Base-by-base conservation (phyloP, 1,140 invertebrate species). In the Sipha flava region DNA sequence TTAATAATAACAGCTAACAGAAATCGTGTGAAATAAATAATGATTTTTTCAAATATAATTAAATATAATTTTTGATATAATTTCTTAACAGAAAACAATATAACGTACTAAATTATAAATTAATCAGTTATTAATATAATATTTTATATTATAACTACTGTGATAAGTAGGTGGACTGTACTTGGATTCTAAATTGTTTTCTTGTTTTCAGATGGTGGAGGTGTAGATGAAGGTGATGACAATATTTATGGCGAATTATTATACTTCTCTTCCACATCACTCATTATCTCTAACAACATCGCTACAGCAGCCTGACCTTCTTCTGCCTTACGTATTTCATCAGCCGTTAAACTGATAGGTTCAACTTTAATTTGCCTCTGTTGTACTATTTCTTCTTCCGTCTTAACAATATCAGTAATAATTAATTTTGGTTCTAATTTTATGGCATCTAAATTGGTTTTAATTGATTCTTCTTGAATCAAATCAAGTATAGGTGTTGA, bases 281-380 rank as follows among this genome's bases (percentile, higher is more conserved):
- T 77, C 73, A 77, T 77, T 59, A 59, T 52, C 7, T 77, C 73
- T 43, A 77, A 77, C n/a, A 77, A 40, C 73, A 77, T 77, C 43
- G 73, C 73, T 40, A 52, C 73, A n/a, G 73, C 73, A 59, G 52
- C 73, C 23, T 77, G 73, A 18, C 73, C 73, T 77, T 77, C 73
- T 77, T 77, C 73, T n/a, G 73, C 73, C 59, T 77, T 77, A 29
- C 73, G 73, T 77, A 77, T 77, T 59, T 77, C 73, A n/a, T 77
- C 73, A 26, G 73, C 73, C 40, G 73, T 77, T 29, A 77, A 43
- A 18, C 52, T 59, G 10, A 77, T 29, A 59, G 73, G 34, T 77
- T 77, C 70, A 3, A 73, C 1, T 29, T 73, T 57, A 1, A 43
- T 57, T 21, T n/a, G 2, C 7, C 10, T 29, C 29, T 77, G n/a